phyloP scores from a whole-genome alignment of 2,797 vertebrate species.

The Threskiornis aethiopicus region DNA sequence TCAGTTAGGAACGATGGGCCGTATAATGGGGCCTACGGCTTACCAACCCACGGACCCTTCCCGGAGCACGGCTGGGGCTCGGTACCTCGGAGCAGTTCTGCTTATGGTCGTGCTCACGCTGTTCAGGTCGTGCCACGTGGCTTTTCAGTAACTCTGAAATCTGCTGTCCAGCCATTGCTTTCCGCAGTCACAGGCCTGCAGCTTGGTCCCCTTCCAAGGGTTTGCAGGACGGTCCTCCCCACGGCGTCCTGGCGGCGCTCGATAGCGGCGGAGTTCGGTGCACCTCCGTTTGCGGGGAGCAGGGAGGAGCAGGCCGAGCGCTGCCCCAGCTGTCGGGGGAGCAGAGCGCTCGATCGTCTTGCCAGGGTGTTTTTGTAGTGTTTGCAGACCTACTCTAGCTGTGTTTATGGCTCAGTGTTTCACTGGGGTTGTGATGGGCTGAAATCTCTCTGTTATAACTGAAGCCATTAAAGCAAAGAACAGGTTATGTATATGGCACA shows the following conservation, averaged over 20 bases:
- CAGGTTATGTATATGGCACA: background rate
- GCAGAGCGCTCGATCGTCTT: background rate
- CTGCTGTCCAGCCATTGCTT: background rate
- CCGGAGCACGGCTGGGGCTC: background rate
- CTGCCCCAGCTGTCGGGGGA: background rate
- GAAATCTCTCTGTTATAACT: background rate
- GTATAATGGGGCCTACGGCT: background rate
- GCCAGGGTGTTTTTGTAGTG: background rate
- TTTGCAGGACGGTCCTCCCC: background rate
- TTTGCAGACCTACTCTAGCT: background rate
- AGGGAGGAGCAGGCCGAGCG: background rate
- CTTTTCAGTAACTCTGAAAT: background rate
- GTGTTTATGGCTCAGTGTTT: background rate
- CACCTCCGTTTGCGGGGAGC: background rate
- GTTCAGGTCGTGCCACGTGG: background rate
- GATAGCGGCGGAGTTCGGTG: background rate
- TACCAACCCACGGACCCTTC: background rate
- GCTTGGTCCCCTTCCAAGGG: background rate
- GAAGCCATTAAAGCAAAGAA: background rate
- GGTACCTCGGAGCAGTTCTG: background rate
- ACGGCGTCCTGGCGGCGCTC: background rate
- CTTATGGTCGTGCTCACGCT: accelerated
- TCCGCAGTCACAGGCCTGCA: background rate
- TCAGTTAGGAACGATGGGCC: background rate
- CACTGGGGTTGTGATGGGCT: background rate